Evolutionary conservation across 2,797 vertebrate genomes (phyloP).

Genomic region (Momotus momota): DNA sequence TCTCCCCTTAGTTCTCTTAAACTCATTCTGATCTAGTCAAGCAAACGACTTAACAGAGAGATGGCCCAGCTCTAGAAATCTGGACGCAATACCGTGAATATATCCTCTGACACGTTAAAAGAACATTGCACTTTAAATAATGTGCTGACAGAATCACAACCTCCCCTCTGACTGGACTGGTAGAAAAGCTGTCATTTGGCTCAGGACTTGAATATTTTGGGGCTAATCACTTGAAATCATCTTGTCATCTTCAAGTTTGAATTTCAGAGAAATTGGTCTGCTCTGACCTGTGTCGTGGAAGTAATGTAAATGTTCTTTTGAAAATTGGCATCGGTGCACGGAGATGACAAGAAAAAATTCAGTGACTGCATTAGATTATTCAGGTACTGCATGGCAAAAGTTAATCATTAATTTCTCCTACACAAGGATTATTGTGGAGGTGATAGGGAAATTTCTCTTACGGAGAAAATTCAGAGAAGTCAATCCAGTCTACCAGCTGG

Average conservation of each 20-base stretch:
- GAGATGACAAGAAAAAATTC: neutral
- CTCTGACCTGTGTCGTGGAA: neutral
- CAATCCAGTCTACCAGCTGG: neutral
- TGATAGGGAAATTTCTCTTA: neutral
- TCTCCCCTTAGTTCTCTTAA: neutral
- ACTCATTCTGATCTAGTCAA: neutral
- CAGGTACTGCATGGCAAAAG: neutral
- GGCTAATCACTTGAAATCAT: neutral
- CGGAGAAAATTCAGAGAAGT: neutral
- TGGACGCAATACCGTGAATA: rapidly evolving
- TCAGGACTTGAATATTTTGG: neutral
- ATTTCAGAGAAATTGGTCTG: neutral
- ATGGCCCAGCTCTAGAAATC: neutral
- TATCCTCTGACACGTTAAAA: neutral
- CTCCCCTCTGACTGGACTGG: neutral
- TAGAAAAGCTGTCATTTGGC: neutral
- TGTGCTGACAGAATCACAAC: neutral
- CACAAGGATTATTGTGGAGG: neutral
- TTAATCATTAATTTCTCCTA: neutral
- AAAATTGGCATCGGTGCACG: neutral
- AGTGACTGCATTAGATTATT: neutral
- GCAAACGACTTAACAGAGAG: neutral
- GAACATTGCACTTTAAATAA: neutral
- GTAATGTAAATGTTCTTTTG: neutral
- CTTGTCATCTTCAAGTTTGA: neutral